phyloP scores from a whole-genome alignment of 2,113 vertebrate genomes.

The Carettochelys insculpta region DNA sequence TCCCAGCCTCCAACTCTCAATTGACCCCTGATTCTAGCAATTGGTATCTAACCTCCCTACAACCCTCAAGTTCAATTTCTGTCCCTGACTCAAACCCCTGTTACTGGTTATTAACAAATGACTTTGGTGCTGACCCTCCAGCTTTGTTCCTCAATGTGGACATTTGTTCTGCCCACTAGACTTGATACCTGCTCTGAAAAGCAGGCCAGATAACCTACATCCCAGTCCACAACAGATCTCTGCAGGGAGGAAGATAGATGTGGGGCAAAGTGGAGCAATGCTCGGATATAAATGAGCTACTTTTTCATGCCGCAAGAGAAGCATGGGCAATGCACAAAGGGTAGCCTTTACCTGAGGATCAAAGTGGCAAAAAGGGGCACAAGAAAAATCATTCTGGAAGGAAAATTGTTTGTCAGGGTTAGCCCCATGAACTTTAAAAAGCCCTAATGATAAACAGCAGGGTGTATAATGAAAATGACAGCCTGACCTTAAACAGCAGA shows the following conservation, averaged over 20 bases:
- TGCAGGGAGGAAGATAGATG: not conserved
- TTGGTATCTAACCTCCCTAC: not conserved
- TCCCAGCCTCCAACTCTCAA: not conserved
- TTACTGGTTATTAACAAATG: not conserved
- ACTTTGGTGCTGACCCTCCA: not conserved
- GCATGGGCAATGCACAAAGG: not conserved
- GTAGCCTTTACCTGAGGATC: not conserved
- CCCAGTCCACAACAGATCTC: not conserved
- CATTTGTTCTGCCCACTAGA: not conserved
- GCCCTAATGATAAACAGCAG: not conserved
- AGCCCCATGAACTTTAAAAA: not conserved
- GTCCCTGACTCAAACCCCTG: not conserved
- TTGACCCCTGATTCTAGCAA: not conserved
- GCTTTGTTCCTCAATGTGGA: not conserved
- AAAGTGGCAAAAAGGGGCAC: not conserved
- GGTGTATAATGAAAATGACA: not conserved
- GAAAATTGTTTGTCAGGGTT: not conserved
- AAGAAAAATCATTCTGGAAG: not conserved
- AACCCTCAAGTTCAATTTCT: not conserved
- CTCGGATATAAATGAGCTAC: not conserved
- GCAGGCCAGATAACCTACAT: not conserved
- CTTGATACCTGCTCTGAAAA: not conserved
- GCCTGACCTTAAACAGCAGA: not conserved
- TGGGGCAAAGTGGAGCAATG: not conserved
- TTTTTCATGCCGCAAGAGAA: not conserved